A percentile compares a stretch with the other conserved stretches of the same genome.
Conservation (phyloP, 2,797 vertebrate genomes). For the Hylomyscus alleni region DNA sequence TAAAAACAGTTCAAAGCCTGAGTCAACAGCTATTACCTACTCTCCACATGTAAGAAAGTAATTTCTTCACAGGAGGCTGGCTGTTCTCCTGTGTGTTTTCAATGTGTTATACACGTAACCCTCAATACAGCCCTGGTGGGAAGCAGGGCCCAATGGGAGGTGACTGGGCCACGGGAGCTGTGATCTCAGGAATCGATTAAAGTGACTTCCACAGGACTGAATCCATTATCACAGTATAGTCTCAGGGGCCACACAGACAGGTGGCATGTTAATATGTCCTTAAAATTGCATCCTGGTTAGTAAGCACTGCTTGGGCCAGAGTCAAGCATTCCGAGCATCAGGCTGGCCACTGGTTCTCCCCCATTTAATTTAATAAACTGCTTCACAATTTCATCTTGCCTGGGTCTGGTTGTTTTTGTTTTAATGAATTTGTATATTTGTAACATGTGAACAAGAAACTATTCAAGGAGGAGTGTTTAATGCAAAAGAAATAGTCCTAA, state of each 20-base stretch:
- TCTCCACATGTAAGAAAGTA: background rate
- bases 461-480: background rate
- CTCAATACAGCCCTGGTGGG: background rate
- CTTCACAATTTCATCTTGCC: conserved; percentile 1
- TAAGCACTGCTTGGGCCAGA: background rate
- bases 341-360: background rate
- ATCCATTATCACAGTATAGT: background rate
- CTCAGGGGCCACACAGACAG: background rate
- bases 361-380: conserved; percentile 14
- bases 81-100: background rate
- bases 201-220: background rate
- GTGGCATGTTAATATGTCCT: background rate
- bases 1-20: background rate
- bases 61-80: background rate
- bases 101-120: background rate
- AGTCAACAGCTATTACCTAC: background rate
- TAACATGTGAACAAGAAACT: background rate
- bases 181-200: background rate
- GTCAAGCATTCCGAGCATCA: background rate
- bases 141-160: background rate
- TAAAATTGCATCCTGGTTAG: background rate
- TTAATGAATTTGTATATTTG: background rate
- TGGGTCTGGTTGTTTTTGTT: background rate
- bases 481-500: background rate
- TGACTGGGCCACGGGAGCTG: background rate